Conservation (phyloP, 2,797 vertebrate genomes). For the Eleutherodactylus coqui region DNA sequence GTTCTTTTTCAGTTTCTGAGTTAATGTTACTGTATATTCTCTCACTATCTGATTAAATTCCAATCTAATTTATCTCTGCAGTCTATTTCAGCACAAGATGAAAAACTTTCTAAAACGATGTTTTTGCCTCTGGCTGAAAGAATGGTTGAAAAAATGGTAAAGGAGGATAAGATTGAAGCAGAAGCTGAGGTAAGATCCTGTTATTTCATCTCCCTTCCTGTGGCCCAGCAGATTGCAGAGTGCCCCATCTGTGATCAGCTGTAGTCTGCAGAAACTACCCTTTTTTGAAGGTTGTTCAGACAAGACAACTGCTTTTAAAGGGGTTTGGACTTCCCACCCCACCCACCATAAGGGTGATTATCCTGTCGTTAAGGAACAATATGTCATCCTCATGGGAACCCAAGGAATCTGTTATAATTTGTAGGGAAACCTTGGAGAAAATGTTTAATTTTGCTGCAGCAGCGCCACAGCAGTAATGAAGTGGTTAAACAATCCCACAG, state of each 20-base stretch:
- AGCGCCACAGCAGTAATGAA: too few relatives aligned
- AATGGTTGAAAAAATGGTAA: slow-evolving; percentile 99
- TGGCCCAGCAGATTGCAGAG: neutral
- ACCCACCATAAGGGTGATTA: too few relatives aligned
- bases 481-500: too few relatives aligned
- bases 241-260: too few relatives aligned
- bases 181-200: slow-evolving; percentile 89
- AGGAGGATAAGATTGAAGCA: slow-evolving; percentile 98
- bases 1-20: neutral
- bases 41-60: neutral
- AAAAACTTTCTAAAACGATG: slow-evolving; percentile 96
- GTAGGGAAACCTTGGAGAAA: too few relatives aligned
- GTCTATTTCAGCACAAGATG: slow-evolving; percentile 97
- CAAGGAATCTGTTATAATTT: too few relatives aligned
- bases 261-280: neutral
- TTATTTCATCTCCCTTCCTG: neutral
- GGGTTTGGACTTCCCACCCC: too few relatives aligned
- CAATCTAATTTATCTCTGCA: slow-evolving; percentile 67
- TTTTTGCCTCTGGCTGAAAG: slow-evolving; percentile 96
- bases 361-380: too few relatives aligned
- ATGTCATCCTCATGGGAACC: too few relatives aligned
- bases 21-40: neutral
- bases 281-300: neutral
- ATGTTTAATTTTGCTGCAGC: too few relatives aligned
- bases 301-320: neutral